Conservation (phyloP, 2,797 vertebrate genomes). For the Melanotaenia boesemani region DNA sequence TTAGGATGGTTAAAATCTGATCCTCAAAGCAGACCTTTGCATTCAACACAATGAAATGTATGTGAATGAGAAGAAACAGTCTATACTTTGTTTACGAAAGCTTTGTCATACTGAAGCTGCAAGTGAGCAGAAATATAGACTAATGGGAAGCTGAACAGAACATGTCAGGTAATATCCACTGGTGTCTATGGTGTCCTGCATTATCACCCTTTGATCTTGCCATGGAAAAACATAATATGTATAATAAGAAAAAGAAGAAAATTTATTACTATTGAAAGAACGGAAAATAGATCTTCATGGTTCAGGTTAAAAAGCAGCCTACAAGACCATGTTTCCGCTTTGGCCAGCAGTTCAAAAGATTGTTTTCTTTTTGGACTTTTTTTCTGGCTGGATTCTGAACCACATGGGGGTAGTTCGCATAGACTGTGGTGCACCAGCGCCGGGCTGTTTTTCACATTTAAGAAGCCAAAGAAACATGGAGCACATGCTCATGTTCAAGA, state of each 20-base stretch:
- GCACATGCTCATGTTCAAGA: slow-evolving; percentile 67
- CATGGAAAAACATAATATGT: slow-evolving; percentile 74
- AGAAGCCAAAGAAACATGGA: slow-evolving; percentile 63
- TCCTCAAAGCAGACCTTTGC: slow-evolving; percentile 54
- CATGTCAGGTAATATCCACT: slow-evolving; percentile 62
- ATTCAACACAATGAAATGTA: slow-evolving; percentile 41
- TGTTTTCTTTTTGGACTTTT: slow-evolving; percentile 77
- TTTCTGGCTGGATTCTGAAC: slow-evolving; percentile 74
- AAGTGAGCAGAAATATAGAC: slow-evolving; percentile 38
- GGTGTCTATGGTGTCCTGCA: slow-evolving; percentile 57
- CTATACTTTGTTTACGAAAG: slow-evolving; percentile 11
- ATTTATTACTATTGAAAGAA: slow-evolving; percentile 80
- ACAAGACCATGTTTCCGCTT: slow-evolving; percentile 83
- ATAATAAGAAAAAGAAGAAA: slow-evolving; percentile 71
- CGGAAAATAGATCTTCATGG: slow-evolving; percentile 80
- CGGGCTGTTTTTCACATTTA: slow-evolving; percentile 82
- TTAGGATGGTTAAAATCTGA: slow-evolving; percentile 47
- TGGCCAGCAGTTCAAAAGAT: slow-evolving; percentile 81
- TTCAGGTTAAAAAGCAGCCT: slow-evolving; percentile 80
- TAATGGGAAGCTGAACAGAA: slow-evolving; percentile 50
- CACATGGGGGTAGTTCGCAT: slow-evolving; percentile 78
- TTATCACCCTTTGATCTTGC: slow-evolving; percentile 78
- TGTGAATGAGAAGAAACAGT: slow-evolving; percentile 35
- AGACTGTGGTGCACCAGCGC: slow-evolving; percentile 70
- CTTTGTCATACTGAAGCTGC: slow-evolving; percentile 44